A percentile compares a stretch with the other conserved stretches of the same genome.
Conservation (phyloP, 2,797 vertebrate genomes). For the Pogoniulus pusillus region DNA sequence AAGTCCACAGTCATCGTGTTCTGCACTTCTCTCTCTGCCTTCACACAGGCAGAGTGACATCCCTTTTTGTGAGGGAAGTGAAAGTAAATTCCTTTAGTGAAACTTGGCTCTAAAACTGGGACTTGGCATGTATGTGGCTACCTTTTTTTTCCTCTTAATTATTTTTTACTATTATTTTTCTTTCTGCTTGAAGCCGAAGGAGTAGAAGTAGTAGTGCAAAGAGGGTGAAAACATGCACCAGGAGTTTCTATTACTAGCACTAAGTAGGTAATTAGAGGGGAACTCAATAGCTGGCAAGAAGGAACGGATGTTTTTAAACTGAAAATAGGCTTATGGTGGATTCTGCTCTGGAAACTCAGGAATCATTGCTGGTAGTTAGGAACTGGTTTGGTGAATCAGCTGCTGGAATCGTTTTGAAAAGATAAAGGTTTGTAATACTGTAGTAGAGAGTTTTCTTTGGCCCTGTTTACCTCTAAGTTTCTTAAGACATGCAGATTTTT, state of each 20-base stretch:
- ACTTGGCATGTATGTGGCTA: rapidly evolving
- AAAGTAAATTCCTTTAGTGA: not conserved
- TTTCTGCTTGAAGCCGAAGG: not conserved
- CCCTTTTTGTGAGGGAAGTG: not conserved
- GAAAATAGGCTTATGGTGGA: not conserved
- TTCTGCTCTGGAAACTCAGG: not conserved
- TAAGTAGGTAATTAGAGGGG: not conserved
- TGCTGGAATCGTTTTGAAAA: not conserved
- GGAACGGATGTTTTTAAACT: not conserved
- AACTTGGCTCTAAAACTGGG: not conserved
- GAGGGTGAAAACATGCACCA: not conserved
- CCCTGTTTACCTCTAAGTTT: not conserved
- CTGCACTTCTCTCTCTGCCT: not conserved
- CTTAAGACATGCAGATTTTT: not conserved
- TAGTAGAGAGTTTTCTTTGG: rapidly evolving
- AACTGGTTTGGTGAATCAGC: rapidly evolving
- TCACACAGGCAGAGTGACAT: not conserved
- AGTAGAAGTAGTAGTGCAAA: not conserved
- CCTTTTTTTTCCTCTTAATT: not conserved
- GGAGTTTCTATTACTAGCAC: not conserved
- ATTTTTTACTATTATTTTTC: not conserved
- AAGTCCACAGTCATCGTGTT: rapidly evolving
- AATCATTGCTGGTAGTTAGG: not conserved
- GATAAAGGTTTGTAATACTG: rapidly evolving
- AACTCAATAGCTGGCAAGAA: not conserved